Evolutionary conservation across 2,888 invertebrate genomes (phyloP).

Genomic region (Catocala fraxini): DNA sequence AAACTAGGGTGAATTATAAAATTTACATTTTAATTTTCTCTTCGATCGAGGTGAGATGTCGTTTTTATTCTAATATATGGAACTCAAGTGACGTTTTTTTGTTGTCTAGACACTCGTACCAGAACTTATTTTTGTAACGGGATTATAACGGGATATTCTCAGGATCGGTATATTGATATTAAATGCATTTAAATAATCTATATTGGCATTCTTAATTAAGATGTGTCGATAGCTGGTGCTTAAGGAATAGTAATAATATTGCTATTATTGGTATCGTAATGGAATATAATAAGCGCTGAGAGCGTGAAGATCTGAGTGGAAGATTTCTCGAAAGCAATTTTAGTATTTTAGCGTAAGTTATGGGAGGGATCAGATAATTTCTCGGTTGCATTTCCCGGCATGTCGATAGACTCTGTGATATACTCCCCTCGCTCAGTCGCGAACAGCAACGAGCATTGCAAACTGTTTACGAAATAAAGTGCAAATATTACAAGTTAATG

Average conservation of each 20-base stretch:
- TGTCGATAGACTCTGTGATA: conserved; percentile 76
- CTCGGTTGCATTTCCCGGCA: conserved; percentile 75
- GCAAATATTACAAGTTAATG: conserved; percentile 23
- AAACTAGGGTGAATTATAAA: neutral
- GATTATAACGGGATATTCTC: conserved; percentile 35
- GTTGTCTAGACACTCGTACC: conserved; percentile 3
- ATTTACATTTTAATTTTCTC: too few species aligned
- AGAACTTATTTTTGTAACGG: conserved; percentile 16
- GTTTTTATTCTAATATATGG: conserved; percentile 11
- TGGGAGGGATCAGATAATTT: conserved; percentile 84
- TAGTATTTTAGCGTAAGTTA: conserved; percentile 84
- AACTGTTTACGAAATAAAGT: conserved; percentile 48
- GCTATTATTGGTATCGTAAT: conserved; percentile 82
- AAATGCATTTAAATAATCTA: conserved; percentile 52
- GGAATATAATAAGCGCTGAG: conserved; percentile 82
- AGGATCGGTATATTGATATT: conserved; percentile 48
- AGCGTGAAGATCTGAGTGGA: conserved; percentile 84
- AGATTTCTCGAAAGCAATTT: conserved; percentile 85
- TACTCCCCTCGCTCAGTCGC: conserved; percentile 59
- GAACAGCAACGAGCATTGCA: conserved; percentile 33
- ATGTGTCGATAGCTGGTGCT: conserved; percentile 61
- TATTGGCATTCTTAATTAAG: conserved; percentile 67
- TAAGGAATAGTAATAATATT: conserved; percentile 76
- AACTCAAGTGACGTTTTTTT: conserved; percentile 18
- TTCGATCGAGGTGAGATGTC: too few species aligned